Conservation (phyloP, 92 coral and sea anemone species). For the Phenganax marumi region DNA sequence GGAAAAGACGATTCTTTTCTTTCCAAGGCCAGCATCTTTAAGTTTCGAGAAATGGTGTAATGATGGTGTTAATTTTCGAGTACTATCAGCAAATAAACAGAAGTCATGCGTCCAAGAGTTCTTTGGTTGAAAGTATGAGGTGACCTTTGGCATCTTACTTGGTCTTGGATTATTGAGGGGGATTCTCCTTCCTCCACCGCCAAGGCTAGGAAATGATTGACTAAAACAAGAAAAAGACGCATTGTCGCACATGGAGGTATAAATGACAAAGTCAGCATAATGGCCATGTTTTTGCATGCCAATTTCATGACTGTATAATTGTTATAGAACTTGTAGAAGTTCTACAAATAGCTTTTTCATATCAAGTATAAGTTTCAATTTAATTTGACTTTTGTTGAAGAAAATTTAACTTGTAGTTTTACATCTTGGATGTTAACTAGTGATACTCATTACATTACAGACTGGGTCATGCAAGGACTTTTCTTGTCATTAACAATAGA, state of each 20-base stretch:
- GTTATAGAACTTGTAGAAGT: too few relatives aligned
- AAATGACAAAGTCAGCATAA: too few relatives aligned
- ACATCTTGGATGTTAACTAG: too few relatives aligned
- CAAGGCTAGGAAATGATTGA: constrained; percentile 3
- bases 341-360: too few relatives aligned
- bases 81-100: constrained; percentile 38
- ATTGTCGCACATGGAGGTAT: too few relatives aligned
- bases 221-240: neutral
- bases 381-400: too few relatives aligned
- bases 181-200: neutral
- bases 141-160: neutral
- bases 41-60: constrained; percentile 27
- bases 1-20: neutral
- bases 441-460: too few relatives aligned
- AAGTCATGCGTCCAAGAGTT: constrained; percentile 46
- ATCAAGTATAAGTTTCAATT: neutral
- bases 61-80: constrained; percentile 25
- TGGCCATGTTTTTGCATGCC: too few relatives aligned
- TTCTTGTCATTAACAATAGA: too few relatives aligned
- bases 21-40: constrained; percentile 45
- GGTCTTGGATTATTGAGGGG: neutral
- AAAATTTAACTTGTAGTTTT: too few relatives aligned
- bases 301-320: too few relatives aligned
- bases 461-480: too few relatives aligned
- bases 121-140: constrained; percentile 26